Base-by-base conservation (phyloP, 2,113 vertebrate genomes). In the Picathartes gymnocephalus region DNA sequence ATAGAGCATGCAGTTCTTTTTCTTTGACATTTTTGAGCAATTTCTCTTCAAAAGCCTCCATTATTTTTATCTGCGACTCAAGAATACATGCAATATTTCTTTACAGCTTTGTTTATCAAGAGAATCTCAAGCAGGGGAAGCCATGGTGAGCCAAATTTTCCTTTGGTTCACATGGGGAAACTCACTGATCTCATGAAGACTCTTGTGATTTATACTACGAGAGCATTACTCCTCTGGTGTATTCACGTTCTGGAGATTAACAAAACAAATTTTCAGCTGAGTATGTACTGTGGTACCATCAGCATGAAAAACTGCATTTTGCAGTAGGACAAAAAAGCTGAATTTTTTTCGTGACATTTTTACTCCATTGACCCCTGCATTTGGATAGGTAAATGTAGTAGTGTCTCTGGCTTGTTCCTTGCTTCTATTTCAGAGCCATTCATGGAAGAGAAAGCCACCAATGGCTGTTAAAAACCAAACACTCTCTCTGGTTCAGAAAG, bases 61-160 rank as follows among this genome's bases (percentile, higher is more conserved):
- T 62, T 24, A 78, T 66, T 94, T 91, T 58, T 88, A 70, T 50
- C 68, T 86, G 53, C 30, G 91, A 31, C 50, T 39, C 58, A 89
- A 74, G 51, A 89, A 91, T 60, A 62, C 31, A 68, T 57, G 28
- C 28, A 69, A 30, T 88, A 88, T 87, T 93, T 83, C 60, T 90
- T 94, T 86, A 78, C 44, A 95, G 84, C 42, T 25, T 57, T 57
- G 17, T 84, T 95, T 92, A 85, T 86, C 73, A 95, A 51, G 58
- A 88, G 23, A 91, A 70, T 92, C 81, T 82, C 39, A 82, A 71
- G 88, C 30, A 93, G 58, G 54, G n/a, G n/a, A 86, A 79, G 30
- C 4, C 33, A 45, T 7, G 30, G 69, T 70, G 47, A 87, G n/a
- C 17, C 69, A 74, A 74, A 89, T 93, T 90, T 92, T 89, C 73